Percentiles rank a stretch among this genome's conserved stretches.
Evolutionary conservation across 2,797 vertebrate genomes (phyloP).

Genomic region (Hypotaenidia philippensis): DNA sequence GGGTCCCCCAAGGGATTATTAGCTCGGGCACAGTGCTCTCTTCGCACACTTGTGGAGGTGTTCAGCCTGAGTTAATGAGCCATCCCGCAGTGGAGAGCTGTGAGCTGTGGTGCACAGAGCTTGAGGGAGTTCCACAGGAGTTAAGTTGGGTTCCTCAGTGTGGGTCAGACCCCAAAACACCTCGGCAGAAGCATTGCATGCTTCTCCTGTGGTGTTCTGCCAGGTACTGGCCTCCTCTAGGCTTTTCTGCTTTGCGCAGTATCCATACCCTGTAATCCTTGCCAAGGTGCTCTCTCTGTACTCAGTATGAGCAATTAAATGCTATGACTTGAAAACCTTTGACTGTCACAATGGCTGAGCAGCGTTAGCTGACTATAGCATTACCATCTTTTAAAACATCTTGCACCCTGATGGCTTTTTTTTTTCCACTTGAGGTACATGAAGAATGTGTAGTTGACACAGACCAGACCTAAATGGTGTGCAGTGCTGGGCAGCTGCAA

Average conservation of each 20-base stretch:
- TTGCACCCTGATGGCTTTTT: background rate
- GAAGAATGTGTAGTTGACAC: background rate
- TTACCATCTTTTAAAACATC: background rate
- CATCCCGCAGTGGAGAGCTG: background rate
- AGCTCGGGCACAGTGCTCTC: background rate
- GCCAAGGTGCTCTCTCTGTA: background rate
- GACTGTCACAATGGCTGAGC: too few species aligned
- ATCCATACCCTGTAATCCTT: background rate
- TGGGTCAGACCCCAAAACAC: background rate
- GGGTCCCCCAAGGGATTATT: background rate
- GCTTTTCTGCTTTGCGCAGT: background rate
- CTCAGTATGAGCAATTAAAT: background rate
- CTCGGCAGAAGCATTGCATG: fast-evolving
- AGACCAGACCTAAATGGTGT: background rate
- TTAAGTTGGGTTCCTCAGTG: background rate
- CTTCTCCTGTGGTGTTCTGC: background rate
- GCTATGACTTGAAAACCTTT: background rate
- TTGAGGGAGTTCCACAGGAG: background rate
- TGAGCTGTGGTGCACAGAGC: background rate
- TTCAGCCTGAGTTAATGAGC: background rate
- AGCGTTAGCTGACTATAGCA: background rate
- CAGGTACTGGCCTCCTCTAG: background rate
- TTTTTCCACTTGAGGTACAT: background rate
- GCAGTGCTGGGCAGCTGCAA: background rate
- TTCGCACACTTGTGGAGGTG: background rate